Percentiles rank a stretch among this genome's conserved stretches.
phyloP scores from a whole-genome alignment of 2,113 vertebrate species.

The Neotragus moschatus region DNA sequence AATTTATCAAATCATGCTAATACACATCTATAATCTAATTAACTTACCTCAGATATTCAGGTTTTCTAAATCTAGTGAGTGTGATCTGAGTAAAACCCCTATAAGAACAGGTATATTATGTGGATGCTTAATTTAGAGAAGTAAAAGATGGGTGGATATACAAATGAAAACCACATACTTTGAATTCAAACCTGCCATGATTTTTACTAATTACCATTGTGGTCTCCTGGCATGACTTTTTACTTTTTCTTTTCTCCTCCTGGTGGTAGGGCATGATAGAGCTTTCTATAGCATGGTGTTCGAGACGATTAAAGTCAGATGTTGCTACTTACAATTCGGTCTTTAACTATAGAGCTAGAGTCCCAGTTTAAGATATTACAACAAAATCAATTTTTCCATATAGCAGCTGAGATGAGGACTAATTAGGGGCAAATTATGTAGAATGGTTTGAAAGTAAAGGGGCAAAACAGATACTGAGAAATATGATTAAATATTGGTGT shows the following conservation, averaged over 20 bases:
- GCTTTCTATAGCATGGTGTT: slow-evolving; percentile 8
- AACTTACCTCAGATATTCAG: slow-evolving; percentile 10
- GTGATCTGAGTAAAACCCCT: background rate
- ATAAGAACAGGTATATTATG: background rate
- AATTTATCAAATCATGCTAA: slow-evolving; percentile 2
- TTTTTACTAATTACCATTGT: slow-evolving; percentile 48
- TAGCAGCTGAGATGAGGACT: background rate
- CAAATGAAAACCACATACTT: slow-evolving; percentile 22
- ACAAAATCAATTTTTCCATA: slow-evolving; percentile 6
- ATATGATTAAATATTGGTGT: background rate
- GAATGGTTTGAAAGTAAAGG: slow-evolving; percentile 20
- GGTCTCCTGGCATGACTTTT: background rate
- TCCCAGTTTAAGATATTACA: background rate
- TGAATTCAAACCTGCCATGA: background rate
- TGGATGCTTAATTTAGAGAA: background rate
- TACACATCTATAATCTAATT: slow-evolving; percentile 11
- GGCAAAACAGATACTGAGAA: background rate
- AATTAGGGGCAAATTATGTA: background rate
- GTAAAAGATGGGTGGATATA: background rate
- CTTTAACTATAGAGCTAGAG: background rate
- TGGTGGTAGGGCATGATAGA: background rate
- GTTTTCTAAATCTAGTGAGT: background rate
- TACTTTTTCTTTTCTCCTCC: background rate
- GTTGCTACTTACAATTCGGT: background rate
- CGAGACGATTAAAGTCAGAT: background rate